A percentile compares a stretch with the other conserved stretches of the same genome.
Evolutionary conservation across 1,140 invertebrate species (phyloP).

Genomic region (Tetragnatha versicolor): DNA sequence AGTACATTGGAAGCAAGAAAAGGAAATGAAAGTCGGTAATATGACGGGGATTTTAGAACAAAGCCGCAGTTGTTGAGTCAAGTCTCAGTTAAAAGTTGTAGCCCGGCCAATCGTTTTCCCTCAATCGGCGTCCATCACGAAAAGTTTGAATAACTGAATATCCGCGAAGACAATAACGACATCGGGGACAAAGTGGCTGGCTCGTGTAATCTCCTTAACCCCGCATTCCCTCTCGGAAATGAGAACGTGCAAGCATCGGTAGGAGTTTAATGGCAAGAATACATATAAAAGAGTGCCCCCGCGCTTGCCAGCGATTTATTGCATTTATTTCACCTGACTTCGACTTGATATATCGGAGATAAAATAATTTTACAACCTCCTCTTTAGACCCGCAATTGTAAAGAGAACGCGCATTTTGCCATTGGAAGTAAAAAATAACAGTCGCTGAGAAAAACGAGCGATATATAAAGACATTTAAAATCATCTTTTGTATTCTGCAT

Average conservation of each 20-base stretch:
- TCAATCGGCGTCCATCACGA: no score
- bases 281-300: slow-evolving; percentile 33
- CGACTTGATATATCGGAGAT: slow-evolving; percentile 35
- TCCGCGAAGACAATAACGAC: no score
- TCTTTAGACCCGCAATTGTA: slow-evolving; percentile 48
- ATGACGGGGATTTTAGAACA: no score
- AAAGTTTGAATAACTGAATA: no score
- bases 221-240: slow-evolving; percentile 19
- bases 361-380: slow-evolving; percentile 49
- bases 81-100: no score
- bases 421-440: slow-evolving; percentile 37
- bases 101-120: no score
- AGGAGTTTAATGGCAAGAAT: slow-evolving; percentile 25
- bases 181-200: neutral
- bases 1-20: no score
- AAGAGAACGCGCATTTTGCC: slow-evolving; percentile 48
- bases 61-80: no score
- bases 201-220: slow-evolving; percentile 26
- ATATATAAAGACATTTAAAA: slow-evolving; percentile 52
- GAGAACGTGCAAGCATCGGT: slow-evolving; percentile 1
- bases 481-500: slow-evolving; percentile 46
- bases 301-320: slow-evolving; percentile 21
- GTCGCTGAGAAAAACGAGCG: slow-evolving; percentile 25
- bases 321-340: slow-evolving; percentile 42
- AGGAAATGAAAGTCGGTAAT: no score